Percentiles rank a stretch among this genome's conserved stretches.
Conservation (phyloP, 2,113 vertebrate genomes). For the Manacus vitellinus region DNA sequence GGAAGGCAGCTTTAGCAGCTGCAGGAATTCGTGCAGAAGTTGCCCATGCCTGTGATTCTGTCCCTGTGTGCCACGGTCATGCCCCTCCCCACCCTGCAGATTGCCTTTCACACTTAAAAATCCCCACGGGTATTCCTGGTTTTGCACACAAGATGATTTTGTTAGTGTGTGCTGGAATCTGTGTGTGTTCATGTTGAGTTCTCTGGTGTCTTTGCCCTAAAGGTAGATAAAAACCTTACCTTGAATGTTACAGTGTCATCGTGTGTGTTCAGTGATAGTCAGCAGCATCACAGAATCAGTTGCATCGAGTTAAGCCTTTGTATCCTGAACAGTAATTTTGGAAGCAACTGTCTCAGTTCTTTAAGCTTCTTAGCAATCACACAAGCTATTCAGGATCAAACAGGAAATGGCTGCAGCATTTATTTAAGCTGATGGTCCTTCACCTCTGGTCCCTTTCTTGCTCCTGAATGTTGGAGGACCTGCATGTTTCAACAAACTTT, state of each 20-base stretch:
- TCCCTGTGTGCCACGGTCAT: not conserved
- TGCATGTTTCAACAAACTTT: not conserved
- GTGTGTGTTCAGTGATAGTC: not conserved
- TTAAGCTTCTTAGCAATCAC: not conserved
- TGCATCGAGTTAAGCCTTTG: not conserved
- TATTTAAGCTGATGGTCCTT: not conserved
- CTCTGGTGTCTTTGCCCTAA: not conserved
- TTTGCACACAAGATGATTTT: not conserved
- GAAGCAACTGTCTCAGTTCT: not conserved
- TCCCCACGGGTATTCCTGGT: not conserved
- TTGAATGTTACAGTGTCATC: not conserved
- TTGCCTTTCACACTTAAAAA: not conserved
- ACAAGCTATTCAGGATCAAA: not conserved
- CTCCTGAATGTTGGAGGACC: not conserved
- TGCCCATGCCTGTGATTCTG: not conserved
- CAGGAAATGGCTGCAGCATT: not conserved
- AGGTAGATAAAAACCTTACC: not conserved
- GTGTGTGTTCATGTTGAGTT: not conserved
- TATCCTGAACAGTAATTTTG: not conserved
- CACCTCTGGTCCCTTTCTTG: not conserved
- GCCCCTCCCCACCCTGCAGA: not conserved
- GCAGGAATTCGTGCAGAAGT: conserved; percentile 6
- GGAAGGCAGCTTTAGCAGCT: conserved; percentile 29
- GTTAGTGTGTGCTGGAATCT: not conserved
- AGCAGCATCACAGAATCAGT: not conserved